Conservation (phyloP, 2,797 vertebrate species). For the Aratinga solstitialis region DNA sequence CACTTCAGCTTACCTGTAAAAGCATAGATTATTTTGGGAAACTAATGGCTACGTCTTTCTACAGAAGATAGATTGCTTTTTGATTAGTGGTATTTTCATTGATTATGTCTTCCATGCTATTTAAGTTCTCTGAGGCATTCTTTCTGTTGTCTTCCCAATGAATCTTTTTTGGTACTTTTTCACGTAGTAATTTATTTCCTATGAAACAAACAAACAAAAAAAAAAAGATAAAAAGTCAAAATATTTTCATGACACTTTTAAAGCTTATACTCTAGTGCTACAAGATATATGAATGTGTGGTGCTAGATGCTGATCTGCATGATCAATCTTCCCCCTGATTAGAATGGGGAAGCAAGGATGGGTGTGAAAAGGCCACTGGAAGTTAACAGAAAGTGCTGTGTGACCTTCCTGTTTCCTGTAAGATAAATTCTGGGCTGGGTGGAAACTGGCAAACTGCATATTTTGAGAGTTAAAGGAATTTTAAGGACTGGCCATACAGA, state of each 20-base stretch:
- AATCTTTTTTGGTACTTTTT: background rate
- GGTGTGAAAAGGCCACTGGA: background rate
- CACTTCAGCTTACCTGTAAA: slow-evolving; percentile 20
- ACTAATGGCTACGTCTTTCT: background rate
- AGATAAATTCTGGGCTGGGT: background rate
- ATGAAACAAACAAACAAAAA: background rate
- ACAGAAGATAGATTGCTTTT: background rate
- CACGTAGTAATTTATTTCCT: background rate
- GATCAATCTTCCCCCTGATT: background rate
- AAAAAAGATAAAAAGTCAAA: background rate
- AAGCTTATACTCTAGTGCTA: background rate
- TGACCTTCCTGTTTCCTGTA: background rate
- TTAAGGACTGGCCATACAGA: background rate
- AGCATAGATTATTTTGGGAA: background rate
- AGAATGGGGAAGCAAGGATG: background rate
- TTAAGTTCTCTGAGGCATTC: background rate
- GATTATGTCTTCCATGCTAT: background rate
- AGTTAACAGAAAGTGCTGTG: background rate
- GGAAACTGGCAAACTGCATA: background rate
- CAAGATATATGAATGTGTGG: background rate
- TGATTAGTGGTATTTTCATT: background rate
- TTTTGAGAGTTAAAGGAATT: background rate
- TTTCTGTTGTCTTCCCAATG: background rate
- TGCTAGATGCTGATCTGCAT: background rate
- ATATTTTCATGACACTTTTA: background rate